phyloP scores from a whole-genome alignment of 2,113 vertebrate species.

The Zosterops pallidus region DNA sequence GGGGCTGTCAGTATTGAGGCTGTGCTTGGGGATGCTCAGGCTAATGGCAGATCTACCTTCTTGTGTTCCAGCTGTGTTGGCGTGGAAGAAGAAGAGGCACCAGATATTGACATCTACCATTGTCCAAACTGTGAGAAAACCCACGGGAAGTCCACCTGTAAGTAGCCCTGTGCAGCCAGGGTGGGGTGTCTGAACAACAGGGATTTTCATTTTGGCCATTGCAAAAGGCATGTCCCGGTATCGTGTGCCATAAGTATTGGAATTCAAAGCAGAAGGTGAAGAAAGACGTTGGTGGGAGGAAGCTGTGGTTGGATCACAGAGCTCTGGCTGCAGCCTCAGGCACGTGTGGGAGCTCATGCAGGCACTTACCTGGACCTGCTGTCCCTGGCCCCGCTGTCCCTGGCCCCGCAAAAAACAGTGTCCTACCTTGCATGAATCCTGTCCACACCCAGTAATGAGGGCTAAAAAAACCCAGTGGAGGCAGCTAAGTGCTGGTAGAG shows the following conservation, averaged over 20 bases:
- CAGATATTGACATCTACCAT: slow-evolving; percentile 96
- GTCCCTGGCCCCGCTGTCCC: rapidly evolving
- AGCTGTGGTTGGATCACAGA: background rate
- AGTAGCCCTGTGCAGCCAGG: slow-evolving; percentile 62
- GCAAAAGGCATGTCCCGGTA: background rate
- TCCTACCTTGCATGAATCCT: rapidly evolving
- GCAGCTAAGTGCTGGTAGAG: background rate
- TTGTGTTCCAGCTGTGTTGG: slow-evolving; percentile 87
- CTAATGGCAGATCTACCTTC: background rate
- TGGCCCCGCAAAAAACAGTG: rapidly evolving
- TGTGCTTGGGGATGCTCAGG: background rate
- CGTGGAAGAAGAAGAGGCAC: slow-evolving; percentile 96
- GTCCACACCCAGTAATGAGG: background rate
- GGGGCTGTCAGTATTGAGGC: background rate
- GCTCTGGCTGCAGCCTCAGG: background rate
- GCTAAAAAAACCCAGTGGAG: background rate
- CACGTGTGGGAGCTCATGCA: rapidly evolving
- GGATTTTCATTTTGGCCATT: background rate
- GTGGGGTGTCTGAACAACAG: background rate
- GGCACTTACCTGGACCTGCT: background rate
- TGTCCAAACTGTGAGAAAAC: slow-evolving; percentile 98
- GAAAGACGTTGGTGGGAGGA: background rate
- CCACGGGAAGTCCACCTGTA: slow-evolving; percentile 93
- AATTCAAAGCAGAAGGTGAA: background rate
- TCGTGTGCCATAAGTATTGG: background rate